These are phyloP conservation scores for Brachyalestes nurse DNA, from an alignment of 2,797 vertebrate species.

Conservation along the genomic window DNA sequence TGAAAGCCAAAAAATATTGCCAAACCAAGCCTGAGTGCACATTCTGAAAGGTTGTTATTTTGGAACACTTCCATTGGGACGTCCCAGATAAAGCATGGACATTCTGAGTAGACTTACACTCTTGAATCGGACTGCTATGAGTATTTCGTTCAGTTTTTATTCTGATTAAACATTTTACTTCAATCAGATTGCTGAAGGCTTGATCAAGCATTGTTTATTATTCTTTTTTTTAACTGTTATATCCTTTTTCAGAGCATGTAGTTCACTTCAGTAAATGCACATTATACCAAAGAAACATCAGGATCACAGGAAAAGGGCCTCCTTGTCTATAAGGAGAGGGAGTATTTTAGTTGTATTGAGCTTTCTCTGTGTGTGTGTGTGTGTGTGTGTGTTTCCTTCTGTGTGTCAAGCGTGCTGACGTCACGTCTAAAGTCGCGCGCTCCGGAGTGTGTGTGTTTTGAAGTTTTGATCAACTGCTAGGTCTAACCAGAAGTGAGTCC, in stretches of 20 bases:
- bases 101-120: neutral
- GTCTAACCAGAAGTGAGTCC: no score
- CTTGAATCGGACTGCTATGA: neutral
- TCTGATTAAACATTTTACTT: constrained; percentile 3
- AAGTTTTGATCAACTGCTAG: neutral
- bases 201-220: neutral
- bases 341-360: neutral
- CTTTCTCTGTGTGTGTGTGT: neutral
- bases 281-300: no score
- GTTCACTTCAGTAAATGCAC: no score
- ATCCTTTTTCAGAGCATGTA: no score
- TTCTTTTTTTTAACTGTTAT: neutral
- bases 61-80: neutral
- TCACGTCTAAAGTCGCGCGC: constrained; percentile 45
- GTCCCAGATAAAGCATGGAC: neutral
- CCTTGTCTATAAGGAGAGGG: neutral
- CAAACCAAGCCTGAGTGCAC: neutral
- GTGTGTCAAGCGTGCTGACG: constrained; percentile 51
- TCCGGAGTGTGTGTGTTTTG: constrained; percentile 6
- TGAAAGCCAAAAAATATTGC: neutral
- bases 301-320: neutral
- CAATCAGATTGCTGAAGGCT: neutral
- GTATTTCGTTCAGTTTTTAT: neutral
- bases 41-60: neutral
- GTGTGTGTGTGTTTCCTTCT: constrained; percentile 21